phyloP scores from a whole-genome alignment of 2,888 invertebrate species.

The Habroteleia sp. region DNA sequence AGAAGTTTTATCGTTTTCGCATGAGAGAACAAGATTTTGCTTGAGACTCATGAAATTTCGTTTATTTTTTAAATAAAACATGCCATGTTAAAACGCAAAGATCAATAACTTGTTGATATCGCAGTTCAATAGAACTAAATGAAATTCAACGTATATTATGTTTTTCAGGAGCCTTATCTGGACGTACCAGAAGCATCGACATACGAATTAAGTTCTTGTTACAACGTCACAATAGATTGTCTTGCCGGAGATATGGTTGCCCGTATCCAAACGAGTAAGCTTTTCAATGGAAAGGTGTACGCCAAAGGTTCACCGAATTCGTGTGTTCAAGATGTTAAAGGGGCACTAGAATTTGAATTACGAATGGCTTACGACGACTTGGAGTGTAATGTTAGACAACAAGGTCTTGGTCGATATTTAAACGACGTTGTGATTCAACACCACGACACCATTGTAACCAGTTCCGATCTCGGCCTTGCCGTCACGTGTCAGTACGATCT shows the following conservation, averaged over 20 bases:
- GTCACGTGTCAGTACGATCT: conserved; percentile 97
- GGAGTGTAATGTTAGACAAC: conserved; percentile 95
- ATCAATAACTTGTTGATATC: too few relatives aligned
- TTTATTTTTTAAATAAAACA: too few relatives aligned
- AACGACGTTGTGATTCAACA: conserved; percentile 97
- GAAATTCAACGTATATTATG: conserved; percentile 21
- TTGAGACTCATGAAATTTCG: too few relatives aligned
- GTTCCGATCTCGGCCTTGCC: conserved; percentile 94
- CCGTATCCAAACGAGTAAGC: conserved; percentile 93
- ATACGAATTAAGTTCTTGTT: conserved; percentile 95
- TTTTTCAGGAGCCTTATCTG: conserved; percentile 90
- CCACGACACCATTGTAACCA: conserved; percentile 97
- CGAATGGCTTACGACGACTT: conserved; percentile 95
- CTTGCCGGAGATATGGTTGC: conserved; percentile 96
- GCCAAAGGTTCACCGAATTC: conserved; percentile 96
- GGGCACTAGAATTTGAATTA: conserved; percentile 93
- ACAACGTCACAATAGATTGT: conserved; percentile 96
- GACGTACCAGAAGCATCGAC: conserved; percentile 95
- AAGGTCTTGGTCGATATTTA: conserved; percentile 91
- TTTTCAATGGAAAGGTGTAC: conserved; percentile 97
- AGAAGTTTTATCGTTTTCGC: conserved; percentile 21
- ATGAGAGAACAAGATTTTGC: conserved; percentile 9
- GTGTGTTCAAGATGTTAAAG: conserved; percentile 93
- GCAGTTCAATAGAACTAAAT: conserved; percentile 3
- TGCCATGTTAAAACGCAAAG: too few relatives aligned